These are phyloP conservation scores for Popillia japonica DNA, from an alignment of 1,140 invertebrate species.

Conservation along the genomic window DNA sequence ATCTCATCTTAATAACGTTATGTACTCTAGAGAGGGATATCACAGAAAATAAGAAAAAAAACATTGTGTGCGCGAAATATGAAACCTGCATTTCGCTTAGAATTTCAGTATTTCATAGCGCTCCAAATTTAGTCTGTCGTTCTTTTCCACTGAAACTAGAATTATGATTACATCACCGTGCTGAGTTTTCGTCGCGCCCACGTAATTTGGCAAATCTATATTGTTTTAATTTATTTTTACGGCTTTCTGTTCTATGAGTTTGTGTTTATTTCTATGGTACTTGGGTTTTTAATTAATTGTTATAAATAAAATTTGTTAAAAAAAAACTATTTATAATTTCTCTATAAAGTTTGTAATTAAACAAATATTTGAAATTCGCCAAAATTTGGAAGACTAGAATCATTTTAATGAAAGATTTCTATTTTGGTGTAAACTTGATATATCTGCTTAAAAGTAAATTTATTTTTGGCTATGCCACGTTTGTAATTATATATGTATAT, in stretches of 20 bases:
- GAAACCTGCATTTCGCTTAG: background rate
- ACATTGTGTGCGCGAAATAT: background rate
- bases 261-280: background rate
- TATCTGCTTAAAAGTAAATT: too few species aligned
- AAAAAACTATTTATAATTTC: too few species aligned
- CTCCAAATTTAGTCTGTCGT: slow-evolving; percentile 31
- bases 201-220: slow-evolving; percentile 25
- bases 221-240: slow-evolving; percentile 33
- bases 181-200: slow-evolving; percentile 20
- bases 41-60: background rate
- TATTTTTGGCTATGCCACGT: too few species aligned
- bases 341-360: too few species aligned
- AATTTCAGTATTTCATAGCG: slow-evolving; percentile 19
- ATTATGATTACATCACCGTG: slow-evolving; percentile 24
- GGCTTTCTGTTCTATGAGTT: background rate
- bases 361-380: too few species aligned
- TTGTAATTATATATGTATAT: too few species aligned
- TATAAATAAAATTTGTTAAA: too few species aligned
- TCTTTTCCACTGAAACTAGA: slow-evolving; percentile 3
- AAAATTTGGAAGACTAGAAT: too few species aligned
- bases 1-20: background rate
- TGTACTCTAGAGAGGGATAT: background rate
- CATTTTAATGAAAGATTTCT: too few species aligned
- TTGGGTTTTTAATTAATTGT: background rate
- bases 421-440: too few species aligned